A percentile compares a stretch with the other conserved stretches of the same genome.
Evolutionary conservation across 2,888 invertebrate genomes (phyloP).

Genomic region (Mesopsocus fuscifrons): DNA sequence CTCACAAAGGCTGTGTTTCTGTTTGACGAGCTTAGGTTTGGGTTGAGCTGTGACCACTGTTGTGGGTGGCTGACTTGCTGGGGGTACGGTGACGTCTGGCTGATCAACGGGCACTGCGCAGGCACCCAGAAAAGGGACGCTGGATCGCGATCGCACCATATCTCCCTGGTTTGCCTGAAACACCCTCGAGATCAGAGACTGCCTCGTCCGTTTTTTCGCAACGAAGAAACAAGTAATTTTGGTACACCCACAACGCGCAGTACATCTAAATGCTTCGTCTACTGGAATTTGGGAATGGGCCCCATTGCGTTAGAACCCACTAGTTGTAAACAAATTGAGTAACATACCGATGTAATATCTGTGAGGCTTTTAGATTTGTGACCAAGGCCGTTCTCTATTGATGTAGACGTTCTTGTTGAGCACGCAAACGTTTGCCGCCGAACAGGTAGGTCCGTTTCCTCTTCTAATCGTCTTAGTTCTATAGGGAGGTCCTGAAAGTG

Average conservation of each 20-base stretch:
- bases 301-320: too few relatives aligned
- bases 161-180: slow-evolving; percentile 32
- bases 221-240: too few relatives aligned
- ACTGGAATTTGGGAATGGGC: too few relatives aligned
- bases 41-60: slow-evolving; percentile 18
- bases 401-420: slow-evolving; percentile 21
- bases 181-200: too few relatives aligned
- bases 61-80: slow-evolving; percentile 18
- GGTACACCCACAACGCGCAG: too few relatives aligned
- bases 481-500: slow-evolving; percentile 67
- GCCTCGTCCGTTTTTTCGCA: too few relatives aligned
- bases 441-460: slow-evolving; percentile 20
- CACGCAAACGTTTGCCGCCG: slow-evolving; percentile 32
- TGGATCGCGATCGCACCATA: slow-evolving; percentile 54
- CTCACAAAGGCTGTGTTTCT: slow-evolving; percentile 66
- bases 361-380: slow-evolving; percentile 69
- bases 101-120: slow-evolving; percentile 10
- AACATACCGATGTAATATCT: slow-evolving; percentile 45
- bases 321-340: too few relatives aligned
- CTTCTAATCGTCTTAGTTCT: slow-evolving; percentile 63
- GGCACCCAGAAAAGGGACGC: slow-evolving; percentile 44
- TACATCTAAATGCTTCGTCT: too few relatives aligned
- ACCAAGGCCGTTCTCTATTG: slow-evolving; percentile 23
- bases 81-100: slow-evolving; percentile 16
- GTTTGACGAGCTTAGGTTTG: slow-evolving; percentile 61